These are phyloP conservation scores for Sphaerophoria taeniata DNA, from an alignment of 2,888 invertebrate genomes.

Conservation along the genomic window DNA sequence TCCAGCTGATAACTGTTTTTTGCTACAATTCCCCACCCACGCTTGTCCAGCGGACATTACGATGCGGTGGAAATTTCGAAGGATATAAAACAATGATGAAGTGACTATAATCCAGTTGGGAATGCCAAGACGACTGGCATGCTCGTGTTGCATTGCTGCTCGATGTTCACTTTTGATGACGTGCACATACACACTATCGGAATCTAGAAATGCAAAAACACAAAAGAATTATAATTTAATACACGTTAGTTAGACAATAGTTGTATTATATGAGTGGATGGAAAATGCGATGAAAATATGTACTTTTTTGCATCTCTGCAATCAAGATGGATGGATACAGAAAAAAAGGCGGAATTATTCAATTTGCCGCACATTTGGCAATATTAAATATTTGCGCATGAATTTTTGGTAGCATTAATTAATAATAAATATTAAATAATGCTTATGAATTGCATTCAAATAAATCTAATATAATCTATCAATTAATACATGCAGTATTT, in stretches of 20 bases:
- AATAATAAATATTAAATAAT: too few species aligned
- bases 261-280: slow-evolving; percentile 27
- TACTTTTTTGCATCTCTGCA: slow-evolving; percentile 3
- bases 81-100: slow-evolving; percentile 68
- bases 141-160: slow-evolving; percentile 86
- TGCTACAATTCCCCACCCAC: slow-evolving; percentile 26
- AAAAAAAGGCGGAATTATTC: too few species aligned
- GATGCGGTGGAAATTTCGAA: slow-evolving; percentile 43
- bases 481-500: too few species aligned
- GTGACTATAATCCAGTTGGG: slow-evolving; percentile 78
- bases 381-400: too few species aligned
- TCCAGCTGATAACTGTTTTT: slow-evolving; percentile 44
- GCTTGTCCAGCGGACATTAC: slow-evolving; percentile 1
- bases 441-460: too few species aligned
- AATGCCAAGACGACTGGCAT: slow-evolving; percentile 79
- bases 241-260: slow-evolving; percentile 17
- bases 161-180: slow-evolving; percentile 90
- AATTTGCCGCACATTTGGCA: too few species aligned
- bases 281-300: slow-evolving; percentile 28
- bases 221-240: slow-evolving; percentile 24
- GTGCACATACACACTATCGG: slow-evolving; percentile 92
- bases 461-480: too few species aligned
- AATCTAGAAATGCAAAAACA: slow-evolving; percentile 85
- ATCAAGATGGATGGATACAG: neutral
- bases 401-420: too few species aligned